phyloP scores from a whole-genome alignment of 2,888 invertebrate species.

The Leptura quadrifasciata region DNA sequence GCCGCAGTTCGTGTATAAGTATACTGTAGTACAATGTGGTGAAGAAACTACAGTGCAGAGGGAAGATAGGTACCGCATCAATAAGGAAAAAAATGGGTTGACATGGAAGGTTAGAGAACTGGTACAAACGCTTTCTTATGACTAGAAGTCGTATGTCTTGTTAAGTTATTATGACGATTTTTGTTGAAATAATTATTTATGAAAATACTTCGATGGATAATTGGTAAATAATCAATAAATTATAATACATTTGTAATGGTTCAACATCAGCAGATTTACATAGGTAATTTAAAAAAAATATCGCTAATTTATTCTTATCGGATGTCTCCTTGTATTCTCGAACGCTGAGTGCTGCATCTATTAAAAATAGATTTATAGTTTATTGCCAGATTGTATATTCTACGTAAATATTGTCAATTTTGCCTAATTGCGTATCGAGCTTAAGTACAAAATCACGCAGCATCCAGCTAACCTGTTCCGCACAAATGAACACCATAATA shows the following conservation, averaged over 20 bases:
- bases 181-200: too few species aligned
- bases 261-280: background rate
- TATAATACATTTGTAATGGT: background rate
- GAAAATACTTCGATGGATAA: too few species aligned
- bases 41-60: too few species aligned
- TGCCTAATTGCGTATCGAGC: constrained; percentile 12
- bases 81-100: too few species aligned
- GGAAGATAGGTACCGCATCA: too few species aligned
- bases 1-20: too few species aligned
- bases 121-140: too few species aligned
- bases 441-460: background rate
- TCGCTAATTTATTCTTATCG: background rate
- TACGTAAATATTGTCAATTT: constrained; percentile 13
- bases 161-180: too few species aligned
- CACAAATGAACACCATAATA: constrained; percentile 16
- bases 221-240: too few species aligned
- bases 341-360: background rate
- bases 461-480: background rate
- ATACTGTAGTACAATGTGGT: too few species aligned
- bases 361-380: constrained; percentile 27
- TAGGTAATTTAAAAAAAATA: background rate
- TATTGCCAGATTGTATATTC: constrained; percentile 2
- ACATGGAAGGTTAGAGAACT: too few species aligned
- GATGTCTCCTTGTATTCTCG: background rate
- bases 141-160: too few species aligned